Percentiles rank a stretch among this genome's conserved stretches.
Evolutionary conservation across 2,797 vertebrate species (phyloP).

Genomic region (Acomys russatus): DNA sequence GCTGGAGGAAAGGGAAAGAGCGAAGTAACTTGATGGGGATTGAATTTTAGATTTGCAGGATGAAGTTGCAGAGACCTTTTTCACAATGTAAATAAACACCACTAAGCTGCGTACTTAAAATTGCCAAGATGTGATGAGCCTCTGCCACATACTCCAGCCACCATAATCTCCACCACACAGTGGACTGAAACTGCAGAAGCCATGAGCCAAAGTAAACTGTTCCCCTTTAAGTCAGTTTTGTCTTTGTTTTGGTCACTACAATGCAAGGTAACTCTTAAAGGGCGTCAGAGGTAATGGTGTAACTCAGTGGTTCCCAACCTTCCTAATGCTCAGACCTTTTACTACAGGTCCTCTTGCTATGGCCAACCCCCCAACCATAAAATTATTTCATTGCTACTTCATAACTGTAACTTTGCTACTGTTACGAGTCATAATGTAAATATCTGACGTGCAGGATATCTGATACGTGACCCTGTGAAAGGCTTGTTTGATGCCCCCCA

Average conservation of each 20-base stretch:
- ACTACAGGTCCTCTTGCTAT: background rate
- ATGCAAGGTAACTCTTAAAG: background rate
- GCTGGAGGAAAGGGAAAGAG: background rate
- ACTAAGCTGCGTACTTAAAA: background rate
- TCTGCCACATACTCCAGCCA: background rate
- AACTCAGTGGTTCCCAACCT: background rate
- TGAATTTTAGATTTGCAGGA: slow-evolving; percentile 27
- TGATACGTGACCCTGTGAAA: background rate
- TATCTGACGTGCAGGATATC: background rate
- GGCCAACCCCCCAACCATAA: background rate
- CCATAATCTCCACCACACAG: background rate
- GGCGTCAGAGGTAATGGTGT: background rate
- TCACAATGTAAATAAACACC: background rate
- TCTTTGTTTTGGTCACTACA: background rate
- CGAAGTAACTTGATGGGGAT: background rate
- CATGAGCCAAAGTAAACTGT: background rate
- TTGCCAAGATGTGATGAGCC: background rate
- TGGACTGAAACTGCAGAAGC: background rate
- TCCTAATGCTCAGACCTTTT: background rate
- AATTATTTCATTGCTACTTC: background rate
- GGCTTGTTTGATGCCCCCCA: background rate
- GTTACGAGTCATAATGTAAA: background rate
- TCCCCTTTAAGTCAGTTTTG: background rate
- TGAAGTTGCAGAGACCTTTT: background rate
- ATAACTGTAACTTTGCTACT: background rate